Conservation (phyloP, 1,140 invertebrate species). For the Araneus ventricosus region DNA sequence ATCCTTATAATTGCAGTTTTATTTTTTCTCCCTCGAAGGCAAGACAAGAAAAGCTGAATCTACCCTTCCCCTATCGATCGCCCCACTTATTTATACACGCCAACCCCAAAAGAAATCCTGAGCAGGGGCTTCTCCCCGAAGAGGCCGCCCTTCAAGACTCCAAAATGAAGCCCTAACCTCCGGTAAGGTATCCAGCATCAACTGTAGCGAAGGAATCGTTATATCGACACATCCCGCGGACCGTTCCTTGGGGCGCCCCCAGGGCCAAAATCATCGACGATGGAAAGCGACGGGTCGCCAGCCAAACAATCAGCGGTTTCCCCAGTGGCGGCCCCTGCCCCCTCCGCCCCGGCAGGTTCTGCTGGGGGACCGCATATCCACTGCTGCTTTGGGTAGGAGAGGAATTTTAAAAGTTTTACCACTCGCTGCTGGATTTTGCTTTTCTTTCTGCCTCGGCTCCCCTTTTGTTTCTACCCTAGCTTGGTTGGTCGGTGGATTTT, state of each 20-base stretch:
- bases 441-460: neutral
- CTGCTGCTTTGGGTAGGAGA: constrained; percentile 14
- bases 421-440: constrained; percentile 1
- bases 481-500: neutral
- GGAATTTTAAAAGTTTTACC: constrained; percentile 58
- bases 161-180: constrained; percentile 36
- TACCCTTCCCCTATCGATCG: constrained; percentile 1
- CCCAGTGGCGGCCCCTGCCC: neutral
- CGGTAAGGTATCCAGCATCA: constrained; percentile 22
- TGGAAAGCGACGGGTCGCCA: constrained; percentile 66
- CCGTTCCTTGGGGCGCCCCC: constrained; percentile 14
- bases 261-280: constrained; percentile 65
- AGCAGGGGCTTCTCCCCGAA: neutral
- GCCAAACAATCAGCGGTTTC: constrained; percentile 64
- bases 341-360: neutral
- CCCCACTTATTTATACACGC: constrained; percentile 13
- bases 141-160: constrained; percentile 5
- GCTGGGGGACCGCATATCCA: constrained; percentile 26
- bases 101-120: neutral
- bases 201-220: constrained; percentile 57
- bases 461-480: neutral
- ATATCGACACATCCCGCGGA: constrained; percentile 48
- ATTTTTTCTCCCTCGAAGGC: neutral
- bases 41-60: neutral
- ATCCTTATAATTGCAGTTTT: neutral